Evolutionary conservation across 2,888 invertebrate species (phyloP).

Genomic region (Eristalinus aeneus): DNA sequence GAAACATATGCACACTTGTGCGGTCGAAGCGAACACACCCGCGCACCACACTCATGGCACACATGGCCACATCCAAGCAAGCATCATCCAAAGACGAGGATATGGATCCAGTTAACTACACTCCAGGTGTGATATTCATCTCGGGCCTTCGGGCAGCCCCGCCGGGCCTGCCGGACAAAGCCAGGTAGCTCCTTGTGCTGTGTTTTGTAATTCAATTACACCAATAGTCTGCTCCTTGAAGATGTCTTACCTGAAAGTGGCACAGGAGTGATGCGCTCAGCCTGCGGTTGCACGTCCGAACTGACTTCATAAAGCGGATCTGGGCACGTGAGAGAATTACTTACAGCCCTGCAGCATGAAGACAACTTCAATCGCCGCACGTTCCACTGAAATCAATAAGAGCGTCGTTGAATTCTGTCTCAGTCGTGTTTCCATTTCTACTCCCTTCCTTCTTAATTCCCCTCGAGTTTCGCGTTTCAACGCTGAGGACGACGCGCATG

Average conservation of each 20-base stretch:
- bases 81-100: neutral
- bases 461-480: neutral
- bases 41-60: neutral
- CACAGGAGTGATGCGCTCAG: neutral
- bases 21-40: neutral
- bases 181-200: slow-evolving; percentile 10
- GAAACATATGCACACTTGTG: slow-evolving; percentile 20
- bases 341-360: neutral
- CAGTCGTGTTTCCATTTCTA: neutral
- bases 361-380: neutral
- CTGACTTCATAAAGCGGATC: slow-evolving; percentile 1
- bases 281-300: slow-evolving; percentile 1
- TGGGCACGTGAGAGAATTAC: neutral
- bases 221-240: slow-evolving; percentile 13
- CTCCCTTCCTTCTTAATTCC: neutral
- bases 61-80: neutral
- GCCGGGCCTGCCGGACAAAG: neutral
- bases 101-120: neutral
- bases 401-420: neutral
- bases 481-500: neutral
- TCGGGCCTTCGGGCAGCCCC: slow-evolving; percentile 33
- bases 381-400: slow-evolving; percentile 4
- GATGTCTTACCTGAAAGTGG: neutral
- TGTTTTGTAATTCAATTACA: slow-evolving; percentile 62
- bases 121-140: slow-evolving; percentile 64